Conservation (phyloP, 2,113 vertebrate genomes). For the Irena cyanogastra region DNA sequence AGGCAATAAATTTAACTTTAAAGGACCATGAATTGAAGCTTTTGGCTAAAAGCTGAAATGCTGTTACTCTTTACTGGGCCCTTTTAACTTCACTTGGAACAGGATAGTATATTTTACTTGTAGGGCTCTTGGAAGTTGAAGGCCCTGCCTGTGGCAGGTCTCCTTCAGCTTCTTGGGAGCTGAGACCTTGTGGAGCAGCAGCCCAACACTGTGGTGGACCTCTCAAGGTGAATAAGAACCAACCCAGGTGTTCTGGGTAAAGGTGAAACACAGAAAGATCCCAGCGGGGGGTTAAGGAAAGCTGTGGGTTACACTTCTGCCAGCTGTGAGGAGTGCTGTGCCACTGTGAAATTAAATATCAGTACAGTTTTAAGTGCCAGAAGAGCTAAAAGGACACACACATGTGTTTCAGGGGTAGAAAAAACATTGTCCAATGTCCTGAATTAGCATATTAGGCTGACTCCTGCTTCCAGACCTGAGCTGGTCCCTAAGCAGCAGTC, state of each 20-base stretch:
- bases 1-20: constrained; percentile 74
- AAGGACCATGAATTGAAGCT: constrained; percentile 68
- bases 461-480: background rate
- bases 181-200: background rate
- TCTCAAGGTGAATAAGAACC: background rate
- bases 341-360: background rate
- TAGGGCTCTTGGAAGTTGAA: constrained; percentile 54
- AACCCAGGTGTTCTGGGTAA: background rate
- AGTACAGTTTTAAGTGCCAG: background rate
- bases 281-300: background rate
- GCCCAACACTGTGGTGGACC: background rate
- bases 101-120: constrained; percentile 68
- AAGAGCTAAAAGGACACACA: background rate
- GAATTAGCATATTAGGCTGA: background rate
- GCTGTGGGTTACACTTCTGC: background rate
- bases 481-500: background rate
- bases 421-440: background rate
- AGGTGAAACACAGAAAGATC: background rate
- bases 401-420: background rate
- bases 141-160: background rate
- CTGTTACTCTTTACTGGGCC: constrained; percentile 70
- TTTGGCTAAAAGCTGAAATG: constrained; percentile 68
- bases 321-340: background rate
- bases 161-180: background rate
- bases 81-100: constrained; percentile 70